Evolutionary conservation across 2,888 invertebrate genomes (phyloP).

Genomic region (Euphydryas editha): DNA sequence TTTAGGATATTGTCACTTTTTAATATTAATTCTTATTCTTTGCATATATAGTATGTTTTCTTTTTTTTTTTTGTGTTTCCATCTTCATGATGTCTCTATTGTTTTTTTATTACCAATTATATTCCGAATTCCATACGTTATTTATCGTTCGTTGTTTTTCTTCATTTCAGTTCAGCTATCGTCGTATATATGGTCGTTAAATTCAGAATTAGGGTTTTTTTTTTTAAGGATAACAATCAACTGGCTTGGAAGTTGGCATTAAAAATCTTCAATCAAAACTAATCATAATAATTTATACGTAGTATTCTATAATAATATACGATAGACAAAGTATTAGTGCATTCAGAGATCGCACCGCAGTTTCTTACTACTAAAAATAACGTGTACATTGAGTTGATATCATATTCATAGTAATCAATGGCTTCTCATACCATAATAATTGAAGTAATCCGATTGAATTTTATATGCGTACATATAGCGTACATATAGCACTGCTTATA

Average conservation of each 20-base stretch:
- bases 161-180: background rate
- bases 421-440: conserved; percentile 45
- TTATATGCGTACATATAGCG: conserved; percentile 63
- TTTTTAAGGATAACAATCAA: conserved; percentile 28
- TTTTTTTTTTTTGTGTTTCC: background rate
- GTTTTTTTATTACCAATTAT: background rate
- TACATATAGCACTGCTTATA: conserved; percentile 79
- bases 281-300: conserved; percentile 34
- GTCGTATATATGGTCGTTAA: background rate
- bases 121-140: background rate
- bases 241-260: conserved; percentile 36
- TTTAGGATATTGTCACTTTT: too few species aligned
- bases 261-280: conserved; percentile 28
- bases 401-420: conserved; percentile 30
- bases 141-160: background rate
- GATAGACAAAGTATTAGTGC: background rate
- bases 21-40: background rate
- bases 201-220: conserved; percentile 14
- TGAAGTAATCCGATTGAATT: conserved; percentile 44
- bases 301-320: background rate
- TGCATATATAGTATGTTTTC: background rate
- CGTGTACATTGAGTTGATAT: conserved; percentile 34
- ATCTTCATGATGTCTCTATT: background rate
- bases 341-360: background rate
- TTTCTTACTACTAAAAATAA: conserved; percentile 22